These are phyloP conservation scores for Helogale parvula DNA, from an alignment of 2,113 vertebrate species.

Conservation along the genomic window DNA sequence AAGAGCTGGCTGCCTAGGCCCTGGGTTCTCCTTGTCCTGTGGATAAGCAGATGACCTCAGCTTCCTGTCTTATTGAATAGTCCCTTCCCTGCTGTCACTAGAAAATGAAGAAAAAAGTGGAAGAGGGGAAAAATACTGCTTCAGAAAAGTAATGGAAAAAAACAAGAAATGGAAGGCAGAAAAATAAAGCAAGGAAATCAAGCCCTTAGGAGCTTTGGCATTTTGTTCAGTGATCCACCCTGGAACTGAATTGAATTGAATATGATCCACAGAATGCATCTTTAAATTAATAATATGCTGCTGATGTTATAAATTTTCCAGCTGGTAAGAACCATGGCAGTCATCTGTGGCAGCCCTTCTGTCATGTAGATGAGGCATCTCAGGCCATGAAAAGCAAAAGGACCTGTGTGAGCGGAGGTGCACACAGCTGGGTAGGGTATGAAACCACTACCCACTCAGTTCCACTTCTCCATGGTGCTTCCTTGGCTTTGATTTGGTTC, in stretches of 20 bases:
- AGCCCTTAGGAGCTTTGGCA: neutral
- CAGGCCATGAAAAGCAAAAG: neutral
- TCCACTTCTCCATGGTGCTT: neutral
- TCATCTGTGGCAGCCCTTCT: neutral
- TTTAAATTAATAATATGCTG: conserved; percentile 41
- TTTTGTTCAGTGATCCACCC: neutral
- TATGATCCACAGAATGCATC: conserved; percentile 1
- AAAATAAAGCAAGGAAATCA: neutral
- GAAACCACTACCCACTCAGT: neutral
- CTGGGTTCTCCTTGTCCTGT: neutral
- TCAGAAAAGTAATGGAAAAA: conserved; percentile 20
- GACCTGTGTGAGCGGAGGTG: neutral
- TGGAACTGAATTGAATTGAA: conserved; percentile 35
- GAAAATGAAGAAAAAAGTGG: neutral
- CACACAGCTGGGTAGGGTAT: no score
- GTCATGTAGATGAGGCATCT: neutral
- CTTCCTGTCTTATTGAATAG: neutral
- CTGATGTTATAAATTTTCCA: conserved; percentile 36
- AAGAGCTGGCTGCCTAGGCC: neutral
- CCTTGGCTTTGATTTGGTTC: neutral
- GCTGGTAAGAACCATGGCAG: neutral
- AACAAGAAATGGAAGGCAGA: neutral
- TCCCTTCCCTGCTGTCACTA: neutral
- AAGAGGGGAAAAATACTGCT: neutral
- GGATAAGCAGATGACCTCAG: neutral